Conservation (phyloP, 2,113 vertebrate species). For the Dissostichus mawsoni region DNA sequence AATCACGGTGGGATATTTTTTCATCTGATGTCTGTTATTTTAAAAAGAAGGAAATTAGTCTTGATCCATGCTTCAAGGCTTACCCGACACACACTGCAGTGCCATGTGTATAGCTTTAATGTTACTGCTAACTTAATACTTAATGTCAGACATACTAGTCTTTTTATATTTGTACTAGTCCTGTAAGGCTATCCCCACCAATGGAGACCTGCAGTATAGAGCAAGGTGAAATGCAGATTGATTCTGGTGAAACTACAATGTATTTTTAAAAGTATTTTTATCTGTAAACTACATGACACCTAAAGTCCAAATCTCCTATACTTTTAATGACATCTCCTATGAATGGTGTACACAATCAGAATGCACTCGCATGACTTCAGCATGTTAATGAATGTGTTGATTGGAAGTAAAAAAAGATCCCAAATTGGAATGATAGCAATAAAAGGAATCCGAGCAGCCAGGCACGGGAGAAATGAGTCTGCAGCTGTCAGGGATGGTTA, state of each 20-base stretch:
- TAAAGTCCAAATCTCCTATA: too few species aligned
- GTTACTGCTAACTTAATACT: too few species aligned
- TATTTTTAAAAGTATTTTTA: neutral
- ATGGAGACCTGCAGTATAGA: neutral
- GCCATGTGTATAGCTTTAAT: too few species aligned
- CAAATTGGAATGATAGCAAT: conserved; percentile 17
- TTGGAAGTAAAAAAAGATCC: conserved; percentile 9
- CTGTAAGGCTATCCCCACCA: too few species aligned
- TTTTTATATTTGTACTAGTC: too few species aligned
- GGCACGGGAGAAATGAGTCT: conserved; percentile 36
- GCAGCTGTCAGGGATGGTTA: conserved; percentile 61
- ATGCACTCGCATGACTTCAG: neutral
- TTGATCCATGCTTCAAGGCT: too few species aligned
- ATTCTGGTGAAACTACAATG: neutral
- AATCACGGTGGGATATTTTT: neutral
- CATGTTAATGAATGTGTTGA: neutral
- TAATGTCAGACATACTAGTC: too few species aligned
- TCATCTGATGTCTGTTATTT: neutral
- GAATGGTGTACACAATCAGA: neutral
- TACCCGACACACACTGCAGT: too few species aligned
- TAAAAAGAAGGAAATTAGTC: neutral
- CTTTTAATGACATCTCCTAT: too few species aligned
- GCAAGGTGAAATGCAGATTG: neutral
- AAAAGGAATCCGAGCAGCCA: conserved; percentile 13
- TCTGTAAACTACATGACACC: neutral